Percentiles rank a stretch among this genome's conserved stretches.
These are phyloP conservation scores for Scalopus aquaticus DNA, from an alignment of 2,113 vertebrate species.

Conservation along the genomic window DNA sequence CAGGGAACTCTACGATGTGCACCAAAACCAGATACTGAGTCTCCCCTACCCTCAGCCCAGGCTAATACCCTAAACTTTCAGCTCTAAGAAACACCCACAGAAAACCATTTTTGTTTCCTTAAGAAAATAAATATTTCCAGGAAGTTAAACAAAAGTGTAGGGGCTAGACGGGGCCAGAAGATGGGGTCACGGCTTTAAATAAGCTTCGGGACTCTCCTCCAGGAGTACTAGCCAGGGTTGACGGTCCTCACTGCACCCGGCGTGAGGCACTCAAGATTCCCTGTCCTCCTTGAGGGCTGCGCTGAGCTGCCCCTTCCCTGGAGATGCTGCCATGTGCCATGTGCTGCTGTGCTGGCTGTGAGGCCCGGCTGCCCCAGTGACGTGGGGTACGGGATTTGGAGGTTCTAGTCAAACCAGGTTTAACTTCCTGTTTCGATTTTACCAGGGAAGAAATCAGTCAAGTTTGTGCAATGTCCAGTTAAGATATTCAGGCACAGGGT, in stretches of 20 bases:
- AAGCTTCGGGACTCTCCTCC: neutral
- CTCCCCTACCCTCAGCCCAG: neutral
- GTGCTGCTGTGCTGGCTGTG: neutral
- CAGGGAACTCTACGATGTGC: constrained; percentile 12
- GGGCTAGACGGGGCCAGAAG: neutral
- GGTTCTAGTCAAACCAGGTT: neutral
- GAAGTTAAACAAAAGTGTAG: neutral
- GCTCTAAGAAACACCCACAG: constrained; percentile 24
- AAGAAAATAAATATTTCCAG: constrained; percentile 77
- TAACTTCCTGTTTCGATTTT: neutral
- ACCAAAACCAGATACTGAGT: constrained; percentile 34
- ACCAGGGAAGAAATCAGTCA: constrained; percentile 44
- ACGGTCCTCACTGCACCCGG: neutral
- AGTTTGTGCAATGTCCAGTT: neutral
- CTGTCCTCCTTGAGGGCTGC: neutral
- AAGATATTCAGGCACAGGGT: neutral
- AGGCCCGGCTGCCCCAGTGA: neutral
- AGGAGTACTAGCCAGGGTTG: neutral
- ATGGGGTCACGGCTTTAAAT: neutral
- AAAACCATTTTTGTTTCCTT: constrained; percentile 67
- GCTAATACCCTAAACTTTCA: neutral
- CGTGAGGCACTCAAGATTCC: fast-evolving
- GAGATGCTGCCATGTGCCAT: neutral
- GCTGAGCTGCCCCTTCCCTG: neutral
- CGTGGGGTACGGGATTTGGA: neutral